Evolutionary conservation across 92 coral and sea anemone genomes (phyloP).

Genomic region (Isaurus tuberculatus): DNA sequence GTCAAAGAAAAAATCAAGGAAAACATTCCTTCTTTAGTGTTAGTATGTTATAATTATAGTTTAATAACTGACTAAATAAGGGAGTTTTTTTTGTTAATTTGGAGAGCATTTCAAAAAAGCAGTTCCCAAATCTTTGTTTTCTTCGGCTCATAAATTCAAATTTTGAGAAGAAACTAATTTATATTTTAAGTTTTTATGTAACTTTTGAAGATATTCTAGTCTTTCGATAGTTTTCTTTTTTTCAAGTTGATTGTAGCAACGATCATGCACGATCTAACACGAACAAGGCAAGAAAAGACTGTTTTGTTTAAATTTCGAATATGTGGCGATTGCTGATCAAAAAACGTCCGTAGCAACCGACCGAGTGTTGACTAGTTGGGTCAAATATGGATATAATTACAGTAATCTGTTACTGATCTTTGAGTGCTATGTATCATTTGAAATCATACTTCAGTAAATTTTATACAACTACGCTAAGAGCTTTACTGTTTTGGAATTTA

Average conservation of each 20-base stretch:
- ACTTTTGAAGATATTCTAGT: neutral
- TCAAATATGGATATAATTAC: neutral
- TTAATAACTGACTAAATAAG: neutral
- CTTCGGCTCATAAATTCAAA: neutral
- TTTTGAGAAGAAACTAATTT: neutral
- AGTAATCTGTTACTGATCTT: neutral
- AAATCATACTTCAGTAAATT: no score
- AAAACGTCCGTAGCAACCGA: neutral
- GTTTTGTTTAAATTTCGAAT: neutral
- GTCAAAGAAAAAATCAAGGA: neutral
- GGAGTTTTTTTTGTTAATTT: neutral
- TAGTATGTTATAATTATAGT: neutral
- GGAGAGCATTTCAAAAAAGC: no score
- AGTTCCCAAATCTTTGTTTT: conserved; percentile 12
- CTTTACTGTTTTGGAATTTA: no score
- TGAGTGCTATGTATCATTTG: neutral
- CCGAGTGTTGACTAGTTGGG: neutral
- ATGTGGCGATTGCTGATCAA: neutral
- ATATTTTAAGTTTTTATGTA: neutral
- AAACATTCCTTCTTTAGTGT: neutral
- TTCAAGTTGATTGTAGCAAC: neutral
- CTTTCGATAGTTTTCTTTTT: neutral
- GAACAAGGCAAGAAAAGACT: neutral
- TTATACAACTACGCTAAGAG: no score
- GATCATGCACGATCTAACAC: neutral